Evolutionary conservation across 2,797 vertebrate genomes (phyloP), one percentile per base, ranked within the genome.

Genomic region (Odontamblyopus rebecca): DNA sequence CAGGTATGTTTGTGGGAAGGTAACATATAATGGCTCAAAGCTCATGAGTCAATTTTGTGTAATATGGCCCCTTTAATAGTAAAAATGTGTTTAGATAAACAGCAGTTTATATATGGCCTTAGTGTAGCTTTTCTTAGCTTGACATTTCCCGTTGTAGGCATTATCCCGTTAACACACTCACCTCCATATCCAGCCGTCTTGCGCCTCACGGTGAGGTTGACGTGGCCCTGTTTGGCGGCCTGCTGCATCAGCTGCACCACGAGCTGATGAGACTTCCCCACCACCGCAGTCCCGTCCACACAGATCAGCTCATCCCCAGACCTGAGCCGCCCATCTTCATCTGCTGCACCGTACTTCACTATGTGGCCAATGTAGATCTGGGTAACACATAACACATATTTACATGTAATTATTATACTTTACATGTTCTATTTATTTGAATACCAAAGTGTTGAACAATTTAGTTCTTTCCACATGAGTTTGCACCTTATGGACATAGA

Each of bases 181-280:
- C 98, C 96, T 88, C 95, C 93, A 63, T 96, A 98, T 83, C 96
- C 95, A 18, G 94, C 84, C 60, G 75, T 78, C 94, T 99, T 99
- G 78, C 98, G 97, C 74, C 97, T 93, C 81, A 99, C 96, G 0
- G 96, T 99, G 81, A 99, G 95, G 85, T 99, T 99, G 89, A 99
- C 98, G 0, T 99, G 98, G 61, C 98, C 98, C 89, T 99, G 97
- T 70, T 99, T 99, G 88, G 98, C 98, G 0, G 98, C 98, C 89
- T 99, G 98, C 83, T 99, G 98, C 98, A 99, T 99, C 78, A 99
- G 95, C 90, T 99, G 97, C 75, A 99, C 97, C 76, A 99, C 98
- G 78, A 99, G 94, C 93, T 98, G 98, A 90, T 99, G 98, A 15
- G 98, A 99, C 76, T 99, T 99, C 62, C 98, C 98, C 50, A 99